Evolutionary conservation across 2,113 vertebrate species (phyloP), one percentile per base, ranked within the genome.

Genomic region (Colaptes auratus): DNA sequence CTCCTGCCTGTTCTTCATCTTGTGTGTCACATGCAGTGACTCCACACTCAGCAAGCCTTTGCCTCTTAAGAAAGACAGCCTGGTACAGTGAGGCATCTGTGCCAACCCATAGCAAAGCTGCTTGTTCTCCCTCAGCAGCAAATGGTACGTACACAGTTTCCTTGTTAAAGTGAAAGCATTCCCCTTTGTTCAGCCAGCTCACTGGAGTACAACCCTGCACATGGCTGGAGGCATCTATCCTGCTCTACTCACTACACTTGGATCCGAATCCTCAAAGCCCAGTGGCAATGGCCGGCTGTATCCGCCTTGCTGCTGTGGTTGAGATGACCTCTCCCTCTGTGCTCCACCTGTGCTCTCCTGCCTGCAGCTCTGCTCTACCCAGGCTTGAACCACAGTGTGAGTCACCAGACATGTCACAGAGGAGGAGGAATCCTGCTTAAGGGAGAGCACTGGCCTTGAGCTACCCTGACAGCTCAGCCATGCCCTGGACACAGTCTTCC

Each of bases 171-270:
- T 9, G 66, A 72, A 67, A 86, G 50, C 53, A 39, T 16, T 27
- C 2, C 10, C 25, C 35, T 70, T 28, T 31, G 52, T 2, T 46
- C 71, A 65, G 77, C 35, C 20, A 15, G 67, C 67, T 61, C 7
- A 1, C 50, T 50, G 8, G 24, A 0, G 1, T 11, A 25, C 33
- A n/a, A 7, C 13, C 52, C 56, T 24, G 56, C 66, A 28, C 7
- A 1, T 2, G 55, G 65, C 56, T 81, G 83, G 24, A 77, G 70
- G 65, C 36, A 42, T 9, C 87, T 8, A 11, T 2, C 36, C 58
- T 9, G 8, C 86, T 30, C 4, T 1, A n/a, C 2, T 10, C 53
- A 0, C 53, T 16, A 10, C 0, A 27, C 70, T 11, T 2, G 61
- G 25, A 25, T 24, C 3, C 8, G 44, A 27, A 5, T 2, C 4